Percentiles rank a stretch among this genome's conserved stretches.
Conservation (phyloP, 2,888 invertebrate species). For the Ophion slaviceki region DNA sequence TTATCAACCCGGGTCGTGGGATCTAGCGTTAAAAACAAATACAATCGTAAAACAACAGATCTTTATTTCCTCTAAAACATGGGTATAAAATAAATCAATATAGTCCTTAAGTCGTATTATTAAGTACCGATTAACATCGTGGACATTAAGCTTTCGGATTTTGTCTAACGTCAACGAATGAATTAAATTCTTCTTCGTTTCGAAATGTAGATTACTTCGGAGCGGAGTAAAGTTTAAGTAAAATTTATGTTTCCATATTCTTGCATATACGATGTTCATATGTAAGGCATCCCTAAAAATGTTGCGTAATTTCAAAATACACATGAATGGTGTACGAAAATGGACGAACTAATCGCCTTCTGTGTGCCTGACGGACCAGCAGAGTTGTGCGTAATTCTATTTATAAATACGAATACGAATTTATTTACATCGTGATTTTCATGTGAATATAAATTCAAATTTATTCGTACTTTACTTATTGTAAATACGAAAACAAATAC, state of each 20-base stretch:
- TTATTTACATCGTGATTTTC: too few relatives aligned
- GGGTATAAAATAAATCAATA: slow-evolving; percentile 64
- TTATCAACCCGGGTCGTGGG: too few relatives aligned
- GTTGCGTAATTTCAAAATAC: neutral
- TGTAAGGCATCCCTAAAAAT: neutral
- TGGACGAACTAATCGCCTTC: neutral
- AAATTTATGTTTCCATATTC: neutral
- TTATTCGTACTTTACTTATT: too few relatives aligned
- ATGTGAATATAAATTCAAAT: too few relatives aligned
- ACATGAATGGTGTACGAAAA: neutral
- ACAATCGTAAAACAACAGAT: slow-evolving; percentile 56
- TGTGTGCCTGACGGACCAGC: too few relatives aligned
- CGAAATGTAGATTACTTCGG: neutral
- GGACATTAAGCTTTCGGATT: slow-evolving; percentile 41
- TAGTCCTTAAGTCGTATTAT: slow-evolving; percentile 34
- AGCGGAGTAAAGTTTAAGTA: neutral
- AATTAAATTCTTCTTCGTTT: neutral
- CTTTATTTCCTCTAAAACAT: slow-evolving; percentile 61
- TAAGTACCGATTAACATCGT: slow-evolving; percentile 54
- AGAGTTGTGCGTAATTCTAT: too few relatives aligned
- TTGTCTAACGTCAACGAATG: slow-evolving; percentile 5
- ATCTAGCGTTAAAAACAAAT: neutral
- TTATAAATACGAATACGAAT: too few relatives aligned
- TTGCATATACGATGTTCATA: neutral
- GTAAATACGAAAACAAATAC: too few relatives aligned